A percentile compares a stretch with the other conserved stretches of the same genome.
phyloP scores from a whole-genome alignment of 2,888 invertebrate species.

The Acrobasis repandana region DNA sequence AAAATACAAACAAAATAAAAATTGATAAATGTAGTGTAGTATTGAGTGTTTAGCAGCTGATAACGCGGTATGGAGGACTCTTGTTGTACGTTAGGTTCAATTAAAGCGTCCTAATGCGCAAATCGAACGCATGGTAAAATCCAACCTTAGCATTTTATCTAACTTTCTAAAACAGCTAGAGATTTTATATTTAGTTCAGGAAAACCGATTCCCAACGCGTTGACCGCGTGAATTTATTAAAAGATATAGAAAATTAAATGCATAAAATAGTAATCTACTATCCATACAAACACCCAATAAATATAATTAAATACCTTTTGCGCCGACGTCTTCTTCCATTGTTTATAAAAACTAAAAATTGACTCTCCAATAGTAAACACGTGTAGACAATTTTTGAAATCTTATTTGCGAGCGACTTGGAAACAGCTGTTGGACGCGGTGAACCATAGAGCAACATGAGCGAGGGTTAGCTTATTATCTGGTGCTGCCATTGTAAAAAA shows the following conservation, averaged over 20 bases:
- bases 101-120: constrained; percentile 23
- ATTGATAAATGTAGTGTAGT: not conserved
- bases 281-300: not conserved
- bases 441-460: constrained; percentile 48
- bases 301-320: constrained; percentile 54
- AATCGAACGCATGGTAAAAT: constrained; percentile 6
- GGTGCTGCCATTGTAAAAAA: too few species aligned
- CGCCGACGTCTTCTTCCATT: constrained; percentile 66
- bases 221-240: constrained; percentile 6
- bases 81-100: constrained; percentile 9
- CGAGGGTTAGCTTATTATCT: too few species aligned
- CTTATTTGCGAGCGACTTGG: constrained; percentile 47
- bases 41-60: constrained; percentile 15
- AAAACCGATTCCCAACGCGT: not conserved
- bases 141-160: not conserved
- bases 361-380: constrained; percentile 51
- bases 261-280: not conserved
- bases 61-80: not conserved
- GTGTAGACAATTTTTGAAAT: constrained; percentile 60
- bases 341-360: constrained; percentile 36
- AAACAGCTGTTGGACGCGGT: constrained; percentile 79
- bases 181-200: not conserved
- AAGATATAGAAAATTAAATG: not conserved
- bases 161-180: not conserved
- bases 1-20: too few species aligned